Conservation (phyloP, 2,888 invertebrate species). For the Sarcophaga carnaria region DNA sequence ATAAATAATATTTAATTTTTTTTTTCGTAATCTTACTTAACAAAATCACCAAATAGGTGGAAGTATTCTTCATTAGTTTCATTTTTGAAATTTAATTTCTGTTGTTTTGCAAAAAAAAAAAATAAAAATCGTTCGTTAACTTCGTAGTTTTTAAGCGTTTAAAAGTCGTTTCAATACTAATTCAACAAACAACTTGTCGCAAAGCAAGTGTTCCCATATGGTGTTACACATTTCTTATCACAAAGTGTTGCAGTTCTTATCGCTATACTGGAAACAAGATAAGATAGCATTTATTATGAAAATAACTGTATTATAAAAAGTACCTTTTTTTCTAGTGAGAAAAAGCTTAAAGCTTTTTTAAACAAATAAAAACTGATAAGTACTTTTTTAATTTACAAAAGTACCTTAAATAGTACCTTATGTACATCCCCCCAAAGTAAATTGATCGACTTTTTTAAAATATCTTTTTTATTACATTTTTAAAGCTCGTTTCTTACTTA, state of each 20-base stretch:
- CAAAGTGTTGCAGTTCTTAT: constrained; percentile 50
- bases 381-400: too few relatives aligned
- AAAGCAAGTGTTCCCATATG: background rate
- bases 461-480: background rate
- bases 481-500: constrained; percentile 5
- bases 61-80: constrained; percentile 75
- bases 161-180: constrained; percentile 50
- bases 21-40: constrained; percentile 73
- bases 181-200: background rate
- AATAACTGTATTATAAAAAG: too few relatives aligned
- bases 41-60: constrained; percentile 77
- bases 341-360: too few relatives aligned
- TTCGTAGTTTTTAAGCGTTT: constrained; percentile 14
- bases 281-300: background rate
- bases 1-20: background rate
- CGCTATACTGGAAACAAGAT: constrained; percentile 15
- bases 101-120: constrained; percentile 4
- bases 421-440: too few relatives aligned
- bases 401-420: too few relatives aligned
- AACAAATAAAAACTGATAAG: too few relatives aligned
- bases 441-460: too few relatives aligned
- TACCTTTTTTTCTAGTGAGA: too few relatives aligned
- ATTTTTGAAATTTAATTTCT: constrained; percentile 69
- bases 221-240: constrained; percentile 40
- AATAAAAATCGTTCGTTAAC: constrained; percentile 34